Evolutionary conservation across 2,888 invertebrate genomes (phyloP).

Genomic region (Alitta virens): DNA sequence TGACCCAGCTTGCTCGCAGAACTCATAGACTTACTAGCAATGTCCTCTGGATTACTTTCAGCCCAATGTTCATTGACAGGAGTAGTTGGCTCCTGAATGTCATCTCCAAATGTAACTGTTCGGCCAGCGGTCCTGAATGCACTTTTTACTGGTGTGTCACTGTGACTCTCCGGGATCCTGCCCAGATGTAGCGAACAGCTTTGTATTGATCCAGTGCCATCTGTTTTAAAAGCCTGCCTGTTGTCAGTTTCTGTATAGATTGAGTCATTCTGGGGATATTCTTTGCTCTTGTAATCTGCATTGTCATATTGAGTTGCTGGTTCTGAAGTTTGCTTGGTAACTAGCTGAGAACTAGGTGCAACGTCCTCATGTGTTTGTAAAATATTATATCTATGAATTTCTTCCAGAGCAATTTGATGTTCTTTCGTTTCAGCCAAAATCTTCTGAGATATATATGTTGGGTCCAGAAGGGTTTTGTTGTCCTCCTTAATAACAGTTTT

Average conservation of each 20-base stretch:
- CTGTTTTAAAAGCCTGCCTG: too few relatives aligned
- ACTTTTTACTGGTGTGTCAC: background rate
- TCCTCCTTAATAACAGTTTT: background rate
- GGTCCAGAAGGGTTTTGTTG: conserved; percentile 12
- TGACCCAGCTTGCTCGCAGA: background rate
- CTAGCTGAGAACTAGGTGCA: too few relatives aligned
- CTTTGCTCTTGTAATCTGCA: too few relatives aligned
- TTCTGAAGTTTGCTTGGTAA: background rate
- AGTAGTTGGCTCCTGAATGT: background rate
- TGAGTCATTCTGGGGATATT: too few relatives aligned
- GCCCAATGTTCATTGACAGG: background rate
- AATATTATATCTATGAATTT: conserved; percentile 15
- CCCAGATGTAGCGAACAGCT: too few relatives aligned
- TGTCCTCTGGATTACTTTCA: background rate
- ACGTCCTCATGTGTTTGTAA: too few relatives aligned
- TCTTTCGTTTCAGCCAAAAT: conserved; percentile 22
- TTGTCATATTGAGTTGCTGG: too few relatives aligned
- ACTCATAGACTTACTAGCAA: too few relatives aligned
- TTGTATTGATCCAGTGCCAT: too few relatives aligned
- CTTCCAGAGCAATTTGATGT: conserved; percentile 17
- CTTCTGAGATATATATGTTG: conserved; percentile 20
- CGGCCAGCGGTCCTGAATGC: background rate
- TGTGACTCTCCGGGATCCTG: background rate
- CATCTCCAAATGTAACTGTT: background rate
- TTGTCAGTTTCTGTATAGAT: too few relatives aligned